phyloP scores from a whole-genome alignment of 2,888 invertebrate species.

The Linnaemya vulpina region DNA sequence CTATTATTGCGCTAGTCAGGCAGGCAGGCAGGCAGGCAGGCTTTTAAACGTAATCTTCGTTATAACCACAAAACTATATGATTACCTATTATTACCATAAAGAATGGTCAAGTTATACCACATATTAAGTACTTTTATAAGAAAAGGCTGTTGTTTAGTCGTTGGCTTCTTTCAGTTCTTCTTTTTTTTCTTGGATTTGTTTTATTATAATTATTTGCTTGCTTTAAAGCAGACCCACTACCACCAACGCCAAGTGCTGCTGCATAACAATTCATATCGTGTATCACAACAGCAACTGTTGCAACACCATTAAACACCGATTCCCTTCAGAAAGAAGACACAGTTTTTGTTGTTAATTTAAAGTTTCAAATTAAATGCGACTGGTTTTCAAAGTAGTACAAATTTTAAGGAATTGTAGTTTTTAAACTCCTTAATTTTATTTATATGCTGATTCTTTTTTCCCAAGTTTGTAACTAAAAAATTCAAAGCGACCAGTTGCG shows the following conservation, averaged over 20 bases:
- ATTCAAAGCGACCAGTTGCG: no score
- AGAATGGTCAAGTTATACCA: conserved; percentile 65
- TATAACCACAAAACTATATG: conserved; percentile 68
- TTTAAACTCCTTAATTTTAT: no score
- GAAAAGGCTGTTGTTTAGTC: conserved; percentile 60
- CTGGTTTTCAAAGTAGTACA: no score
- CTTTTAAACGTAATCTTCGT: conserved; percentile 64
- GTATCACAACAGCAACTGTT: conserved; percentile 50
- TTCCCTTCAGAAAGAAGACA: not conserved
- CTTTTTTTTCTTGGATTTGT: not conserved
- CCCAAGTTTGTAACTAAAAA: no score
- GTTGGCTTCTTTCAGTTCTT: conserved; percentile 41
- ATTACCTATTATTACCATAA: conserved; percentile 69
- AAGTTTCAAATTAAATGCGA: no score
- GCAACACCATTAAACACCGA: conserved; percentile 39
- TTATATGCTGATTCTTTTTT: no score
- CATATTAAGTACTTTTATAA: conserved; percentile 58
- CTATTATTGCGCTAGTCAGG: conserved; percentile 38
- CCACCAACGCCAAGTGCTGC: conserved; percentile 62
- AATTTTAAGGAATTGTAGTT: no score
- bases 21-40: conserved; percentile 63
- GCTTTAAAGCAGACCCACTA: conserved; percentile 57
- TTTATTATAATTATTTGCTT: conserved; percentile 1
- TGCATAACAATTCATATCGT: conserved; percentile 48
- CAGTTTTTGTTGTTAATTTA: not conserved